Evolutionary conservation across 2,113 vertebrate genomes (phyloP), one percentile per base, ranked within the genome.

Genomic region (Aphyosemion australe): DNA sequence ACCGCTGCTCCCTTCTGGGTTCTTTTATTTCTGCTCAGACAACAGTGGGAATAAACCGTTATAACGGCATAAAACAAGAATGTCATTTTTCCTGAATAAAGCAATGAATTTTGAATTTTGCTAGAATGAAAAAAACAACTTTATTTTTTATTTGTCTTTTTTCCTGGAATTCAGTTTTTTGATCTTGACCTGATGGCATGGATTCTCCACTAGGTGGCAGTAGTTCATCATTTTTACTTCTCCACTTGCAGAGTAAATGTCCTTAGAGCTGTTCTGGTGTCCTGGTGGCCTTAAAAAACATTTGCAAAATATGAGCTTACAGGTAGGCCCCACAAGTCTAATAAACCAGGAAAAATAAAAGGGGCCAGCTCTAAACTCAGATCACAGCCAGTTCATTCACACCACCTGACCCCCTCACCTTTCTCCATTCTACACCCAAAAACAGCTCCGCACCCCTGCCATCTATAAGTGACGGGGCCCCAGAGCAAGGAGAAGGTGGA

Each of bases 391-490:
- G 60, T 69, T 50, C 48, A 62, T 82, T 88, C 79, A 79, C 71
- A 76, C 53, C 55, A 66, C 83, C 72, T 86, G 84, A 87, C 74
- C 83, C 19, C 63, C 59, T 87, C 72, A 72, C 83, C 82, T 77
- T 66, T 74, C 80, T 76, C 71, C 78, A 64, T 70, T 8, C 43
- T 74, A 47, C 77, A 76, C 70, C 62, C 76, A 83, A 82, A 67
- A 77, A 72, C 75, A 78, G 55, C 46, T 65, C 26, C 42, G 43
- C 32, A n/a, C 13, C 60, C 76, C 75, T 63, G 32, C 7, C 7
- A 61, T 75, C 62, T 43, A n/a, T 16, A 5, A 59, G 70, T 75
- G 54, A 62, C 68, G 75, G 84, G 87, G 79, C 85, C 82, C 65
- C 72, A 57, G 48, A 61, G 64, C 21, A 15, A 61, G 21, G 14